Evolutionary conservation across 2,888 invertebrate species (phyloP), one percentile per base, ranked within the genome.

Genomic region (Nomada fucata): DNA sequence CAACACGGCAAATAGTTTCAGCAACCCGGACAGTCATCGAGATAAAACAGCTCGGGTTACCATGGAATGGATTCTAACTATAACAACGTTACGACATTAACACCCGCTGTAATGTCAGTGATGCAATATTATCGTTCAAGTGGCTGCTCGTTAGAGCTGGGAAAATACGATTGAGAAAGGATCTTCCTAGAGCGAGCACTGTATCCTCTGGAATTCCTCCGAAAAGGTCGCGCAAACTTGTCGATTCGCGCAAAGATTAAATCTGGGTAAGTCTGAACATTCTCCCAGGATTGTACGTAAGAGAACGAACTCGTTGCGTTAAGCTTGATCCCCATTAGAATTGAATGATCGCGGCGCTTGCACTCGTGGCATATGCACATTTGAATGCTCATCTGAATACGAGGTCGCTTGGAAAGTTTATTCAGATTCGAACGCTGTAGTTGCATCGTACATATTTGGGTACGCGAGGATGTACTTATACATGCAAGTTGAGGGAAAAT

Each of bases 41-140:
- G 86, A 87, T 85, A 83, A 78, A 77, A 47, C 76, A 70, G 67
- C 88, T 88, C 88, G 47, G 2, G 75, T 88, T 88, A 88, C 83
- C 71, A 26, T 42, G 73, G 73, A 85, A 80, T 61, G 65, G 73
- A 86, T 86, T 79, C 82, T 63, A 68, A 80, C 81, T 79, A 68
- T 80, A 82, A 85, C 60, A 42, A 63, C 42, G 79, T 88, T 88
- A 80, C 86, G 88, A 83, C 83, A 88, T 80, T 70, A 78, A 79
- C 68, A 70, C 69, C 72, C 55, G 64, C n/a, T 53, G 52, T 69
- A 76, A 77, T 64, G 50, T 63, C 20, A 65, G 29, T 86, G 77
- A 55, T 59, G 73, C 69, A 85, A 86, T 71, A 29, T 10, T 29
- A 50, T 55, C 61, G 57, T 64, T 64, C 68, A 55, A 82, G 82